Percentiles rank a stretch among this genome's conserved stretches.
These are phyloP conservation scores for Sylvilagus bachmani DNA, from an alignment of 2,113 vertebrate genomes.

Conservation along the genomic window DNA sequence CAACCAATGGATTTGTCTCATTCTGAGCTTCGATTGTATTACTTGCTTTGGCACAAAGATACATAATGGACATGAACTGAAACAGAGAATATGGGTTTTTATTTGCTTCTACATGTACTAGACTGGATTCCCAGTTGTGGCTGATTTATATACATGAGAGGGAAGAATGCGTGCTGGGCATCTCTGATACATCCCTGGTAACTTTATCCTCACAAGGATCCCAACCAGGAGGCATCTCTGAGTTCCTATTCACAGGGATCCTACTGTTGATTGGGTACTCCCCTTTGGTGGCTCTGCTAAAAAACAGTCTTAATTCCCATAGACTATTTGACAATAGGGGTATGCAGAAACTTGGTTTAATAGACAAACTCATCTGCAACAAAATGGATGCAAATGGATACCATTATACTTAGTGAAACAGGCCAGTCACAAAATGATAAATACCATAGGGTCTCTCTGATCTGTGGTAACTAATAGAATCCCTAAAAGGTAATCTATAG, in stretches of 20 bases:
- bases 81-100: not conserved
- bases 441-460: too few relatives aligned
- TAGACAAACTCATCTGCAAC: not conserved
- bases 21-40: not conserved
- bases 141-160: not conserved
- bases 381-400: too few relatives aligned
- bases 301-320: not conserved
- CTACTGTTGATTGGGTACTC: not conserved
- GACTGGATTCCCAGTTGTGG: not conserved
- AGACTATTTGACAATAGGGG: not conserved
- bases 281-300: not conserved
- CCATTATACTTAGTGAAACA: too few relatives aligned
- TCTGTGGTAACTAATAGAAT: too few relatives aligned
- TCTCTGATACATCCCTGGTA: not conserved
- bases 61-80: not conserved
- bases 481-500: too few relatives aligned
- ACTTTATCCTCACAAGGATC: not conserved
- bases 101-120: not conserved
- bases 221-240: not conserved
- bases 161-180: not conserved
- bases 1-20: not conserved
- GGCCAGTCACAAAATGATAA: too few relatives aligned
- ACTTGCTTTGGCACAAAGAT: not conserved
- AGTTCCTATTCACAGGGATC: not conserved
- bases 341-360: not conserved